Base-by-base conservation (phyloP, 2,113 vertebrate species). In the Edolisoma coerulescens region DNA sequence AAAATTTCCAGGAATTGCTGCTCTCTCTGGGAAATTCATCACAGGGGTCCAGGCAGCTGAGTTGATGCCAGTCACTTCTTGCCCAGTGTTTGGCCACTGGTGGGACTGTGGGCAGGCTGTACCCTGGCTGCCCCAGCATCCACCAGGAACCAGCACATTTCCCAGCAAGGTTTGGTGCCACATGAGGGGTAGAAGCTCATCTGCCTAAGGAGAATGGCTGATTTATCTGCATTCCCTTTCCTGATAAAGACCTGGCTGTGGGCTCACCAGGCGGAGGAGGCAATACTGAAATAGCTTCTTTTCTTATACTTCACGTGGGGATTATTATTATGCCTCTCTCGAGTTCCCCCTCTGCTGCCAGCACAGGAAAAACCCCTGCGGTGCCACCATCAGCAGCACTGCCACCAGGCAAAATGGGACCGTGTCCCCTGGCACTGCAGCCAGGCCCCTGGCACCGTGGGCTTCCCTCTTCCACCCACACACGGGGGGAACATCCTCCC, bases 241-340 rank as follows among this genome's bases (percentile, higher is more conserved):
- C 85, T 71, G 92, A 85, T 65, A 93, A 84, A 81, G 85, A 63
- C 79, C 94, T 42, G 87, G 64, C 87, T 95, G 70, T 30, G 4
- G 73, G 90, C 87, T 87, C 24, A 10, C 85, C 73, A 81, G 87
- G 94, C 53, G 18, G 90, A 85, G 89, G 92, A 96, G 85, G 89
- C 69, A 93, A 95, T 45, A 89, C 92, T 91, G 85, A 97, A 97
- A 97, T 89, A 96, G 93, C 71, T 96, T 77, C 60, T 91, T 96
- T 92, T 89, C 89, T 94, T 93, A 78, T 75, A 59, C 70, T 92
- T 93, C 78, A 87, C 18, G 3, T 87, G 49, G 71, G 79, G 56
- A 93, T 90, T 95, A 85, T 94, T 87, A 81, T 93, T 87, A 80
- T 45, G 53, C 73, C 35, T 93, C 87, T 64, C 61, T 60, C 65